These are phyloP conservation scores for Drosophila ochracea DNA, from an alignment of 2,888 invertebrate species.

Conservation along the genomic window DNA sequence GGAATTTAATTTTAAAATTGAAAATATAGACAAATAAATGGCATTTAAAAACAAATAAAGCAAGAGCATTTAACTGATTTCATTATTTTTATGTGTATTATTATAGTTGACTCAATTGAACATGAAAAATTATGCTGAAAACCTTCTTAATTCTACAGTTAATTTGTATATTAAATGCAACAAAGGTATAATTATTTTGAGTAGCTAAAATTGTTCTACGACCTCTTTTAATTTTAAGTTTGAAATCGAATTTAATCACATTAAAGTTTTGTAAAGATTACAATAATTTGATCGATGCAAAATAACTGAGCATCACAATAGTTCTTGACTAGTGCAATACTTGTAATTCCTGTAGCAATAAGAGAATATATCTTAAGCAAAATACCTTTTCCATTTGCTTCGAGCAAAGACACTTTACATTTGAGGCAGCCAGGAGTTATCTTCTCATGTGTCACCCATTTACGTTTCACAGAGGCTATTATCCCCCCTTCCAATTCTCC, in stretches of 20 bases:
- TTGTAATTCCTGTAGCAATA: too few relatives aligned
- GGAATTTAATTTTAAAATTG: not conserved
- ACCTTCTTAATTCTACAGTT: not conserved
- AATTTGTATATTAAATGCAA: not conserved
- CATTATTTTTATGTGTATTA: not conserved
- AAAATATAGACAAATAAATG: not conserved
- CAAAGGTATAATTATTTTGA: not conserved
- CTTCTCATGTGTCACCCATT: conserved; percentile 49
- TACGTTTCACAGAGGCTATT: conserved; percentile 10
- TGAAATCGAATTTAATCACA: not conserved
- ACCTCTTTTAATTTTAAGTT: not conserved
- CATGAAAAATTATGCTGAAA: not conserved
- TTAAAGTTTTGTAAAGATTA: not conserved
- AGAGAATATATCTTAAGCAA: not conserved
- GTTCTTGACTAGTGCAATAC: not conserved
- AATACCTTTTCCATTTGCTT: not conserved
- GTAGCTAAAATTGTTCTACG: not conserved
- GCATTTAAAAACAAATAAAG: conserved; percentile 36
- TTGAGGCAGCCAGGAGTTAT: conserved; percentile 31
- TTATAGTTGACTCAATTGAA: not conserved
- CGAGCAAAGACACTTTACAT: conserved; percentile 11
- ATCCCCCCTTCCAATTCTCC: not conserved
- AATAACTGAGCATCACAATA: not conserved
- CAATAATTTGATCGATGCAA: not conserved
- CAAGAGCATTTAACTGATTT: not conserved